phyloP scores from a whole-genome alignment of 64 coral and sea anemone genomes.

The Trachythela sp. region DNA sequence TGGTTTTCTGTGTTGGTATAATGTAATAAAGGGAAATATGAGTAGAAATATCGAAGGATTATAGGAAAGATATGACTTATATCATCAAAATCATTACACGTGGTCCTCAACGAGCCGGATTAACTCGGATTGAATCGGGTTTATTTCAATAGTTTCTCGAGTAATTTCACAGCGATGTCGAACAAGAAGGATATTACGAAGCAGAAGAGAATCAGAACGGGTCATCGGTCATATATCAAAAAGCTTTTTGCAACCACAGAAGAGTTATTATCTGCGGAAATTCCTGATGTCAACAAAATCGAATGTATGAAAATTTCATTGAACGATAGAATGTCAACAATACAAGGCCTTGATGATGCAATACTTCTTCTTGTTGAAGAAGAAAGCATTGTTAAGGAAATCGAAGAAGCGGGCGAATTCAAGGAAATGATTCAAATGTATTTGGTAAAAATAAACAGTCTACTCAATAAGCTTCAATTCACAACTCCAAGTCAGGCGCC shows the following conservation, averaged over 20 bases:
- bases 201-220: conserved; percentile 31
- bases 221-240: conserved; percentile 33
- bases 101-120: neutral
- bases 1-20: no score
- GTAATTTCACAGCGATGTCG: neutral
- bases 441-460: neutral
- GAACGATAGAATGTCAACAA: conserved; percentile 2
- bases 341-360: conserved; percentile 19
- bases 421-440: neutral
- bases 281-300: neutral
- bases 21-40: no score
- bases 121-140: neutral
- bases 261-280: neutral
- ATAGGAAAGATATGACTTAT: no score
- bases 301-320: conserved; percentile 18
- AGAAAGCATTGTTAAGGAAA: neutral
- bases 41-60: no score
- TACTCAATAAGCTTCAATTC: neutral
- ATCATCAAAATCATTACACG: neutral
- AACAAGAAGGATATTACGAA: neutral
- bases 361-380: neutral
- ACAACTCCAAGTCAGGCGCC: neutral
- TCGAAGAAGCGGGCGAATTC: conserved; percentile 27
- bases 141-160: neutral
- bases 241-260: conserved; percentile 30